These are phyloP conservation scores for Anthophora plumipes DNA, from an alignment of 2,888 invertebrate species.

Conservation along the genomic window DNA sequence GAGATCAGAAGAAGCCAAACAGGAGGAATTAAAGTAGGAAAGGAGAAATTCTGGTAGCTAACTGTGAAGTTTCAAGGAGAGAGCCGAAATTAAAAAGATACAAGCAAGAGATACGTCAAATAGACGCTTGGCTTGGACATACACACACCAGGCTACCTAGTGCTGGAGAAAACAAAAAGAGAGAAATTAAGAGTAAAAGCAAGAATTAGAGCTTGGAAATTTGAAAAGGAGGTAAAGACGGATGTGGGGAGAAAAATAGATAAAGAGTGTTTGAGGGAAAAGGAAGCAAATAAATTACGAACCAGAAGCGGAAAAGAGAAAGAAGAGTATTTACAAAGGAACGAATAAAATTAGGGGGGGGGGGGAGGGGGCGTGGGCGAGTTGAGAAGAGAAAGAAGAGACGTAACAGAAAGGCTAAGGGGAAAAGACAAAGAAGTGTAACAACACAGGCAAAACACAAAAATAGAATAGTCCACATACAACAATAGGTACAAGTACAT, in stretches of 20 bases:
- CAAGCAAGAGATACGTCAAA: background rate
- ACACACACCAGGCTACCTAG: background rate
- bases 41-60: too few relatives aligned
- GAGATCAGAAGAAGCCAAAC: too few relatives aligned
- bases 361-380: background rate
- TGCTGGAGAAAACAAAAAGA: background rate
- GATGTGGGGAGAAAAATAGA: background rate
- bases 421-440: background rate
- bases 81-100: too few relatives aligned
- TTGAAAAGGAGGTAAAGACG: background rate
- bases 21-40: too few relatives aligned
- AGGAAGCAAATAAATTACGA: background rate
- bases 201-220: background rate
- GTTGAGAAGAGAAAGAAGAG: too few relatives aligned
- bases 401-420: background rate
- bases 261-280: slow-evolving; percentile 5
- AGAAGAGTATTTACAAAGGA: slow-evolving; percentile 1
- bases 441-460: background rate
- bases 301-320: background rate
- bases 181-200: background rate
- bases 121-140: background rate
- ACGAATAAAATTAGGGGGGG: background rate
- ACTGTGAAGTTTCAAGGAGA: too few relatives aligned
- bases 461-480: background rate
- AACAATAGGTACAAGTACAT: slow-evolving; percentile 10